Conservation (phyloP, 2,113 vertebrate genomes). For the Coregonus clupeaformis region DNA sequence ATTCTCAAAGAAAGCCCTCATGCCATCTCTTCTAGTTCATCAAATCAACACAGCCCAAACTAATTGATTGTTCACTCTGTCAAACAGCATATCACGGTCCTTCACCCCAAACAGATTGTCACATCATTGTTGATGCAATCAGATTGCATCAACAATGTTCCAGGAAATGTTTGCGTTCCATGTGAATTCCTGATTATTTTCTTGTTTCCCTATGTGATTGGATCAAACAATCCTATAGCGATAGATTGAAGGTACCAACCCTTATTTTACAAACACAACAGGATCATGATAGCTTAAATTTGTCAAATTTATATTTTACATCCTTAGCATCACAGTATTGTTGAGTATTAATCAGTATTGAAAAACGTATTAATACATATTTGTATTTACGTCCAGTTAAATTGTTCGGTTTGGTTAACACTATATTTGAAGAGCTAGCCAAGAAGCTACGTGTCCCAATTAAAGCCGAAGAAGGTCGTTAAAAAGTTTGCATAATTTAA, state of each 20-base stretch:
- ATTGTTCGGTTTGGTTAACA: too few relatives aligned
- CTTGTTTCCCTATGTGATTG: background rate
- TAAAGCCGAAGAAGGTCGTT: too few relatives aligned
- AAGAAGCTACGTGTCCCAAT: too few relatives aligned
- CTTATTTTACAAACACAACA: background rate
- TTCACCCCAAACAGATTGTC: background rate
- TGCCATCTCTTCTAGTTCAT: background rate
- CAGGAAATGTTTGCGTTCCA: background rate
- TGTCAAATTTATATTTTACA: too few relatives aligned
- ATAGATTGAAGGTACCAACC: background rate
- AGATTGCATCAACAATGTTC: slow-evolving; percentile 1
- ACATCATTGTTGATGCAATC: too few relatives aligned
- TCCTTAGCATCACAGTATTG: too few relatives aligned
- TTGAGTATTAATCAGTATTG: too few relatives aligned
- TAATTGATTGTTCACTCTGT: too few relatives aligned
- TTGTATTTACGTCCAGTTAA: too few relatives aligned
- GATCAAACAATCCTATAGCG: background rate
- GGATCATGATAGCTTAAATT: background rate
- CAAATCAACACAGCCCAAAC: background rate
- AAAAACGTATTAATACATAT: too few relatives aligned
- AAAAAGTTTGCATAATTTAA: too few relatives aligned
- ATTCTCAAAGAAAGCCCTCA: background rate
- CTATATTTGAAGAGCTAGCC: too few relatives aligned
- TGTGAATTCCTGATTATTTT: slow-evolving; percentile 4
- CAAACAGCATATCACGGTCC: background rate